phyloP scores from a whole-genome alignment of 2,888 invertebrate genomes.

The Hemistola chrysoprasaria region DNA sequence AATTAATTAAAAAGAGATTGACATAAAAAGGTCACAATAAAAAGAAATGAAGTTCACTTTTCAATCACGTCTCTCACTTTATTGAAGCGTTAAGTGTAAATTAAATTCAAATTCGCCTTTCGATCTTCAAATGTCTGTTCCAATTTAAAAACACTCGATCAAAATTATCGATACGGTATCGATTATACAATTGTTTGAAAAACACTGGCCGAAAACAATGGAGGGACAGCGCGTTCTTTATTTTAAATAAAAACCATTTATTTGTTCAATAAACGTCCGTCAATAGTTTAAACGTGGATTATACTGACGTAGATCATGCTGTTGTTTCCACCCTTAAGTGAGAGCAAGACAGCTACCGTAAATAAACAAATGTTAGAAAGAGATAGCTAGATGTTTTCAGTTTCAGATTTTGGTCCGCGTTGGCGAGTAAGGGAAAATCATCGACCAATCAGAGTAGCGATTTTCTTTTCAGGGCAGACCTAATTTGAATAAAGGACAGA shows the following conservation, averaged over 20 bases:
- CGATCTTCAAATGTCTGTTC: conserved; percentile 13
- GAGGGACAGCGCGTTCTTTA: conserved; percentile 29
- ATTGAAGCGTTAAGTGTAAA: conserved; percentile 5
- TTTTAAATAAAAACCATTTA: conserved; percentile 34
- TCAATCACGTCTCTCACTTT: conserved; percentile 14
- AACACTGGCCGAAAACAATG: conserved; percentile 30
- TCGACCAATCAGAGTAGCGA: conserved; percentile 52
- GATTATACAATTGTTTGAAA: conserved; percentile 22
- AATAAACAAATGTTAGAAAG: conserved; percentile 39
- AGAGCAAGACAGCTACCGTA: conserved; percentile 48
- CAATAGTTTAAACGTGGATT: conserved; percentile 67
- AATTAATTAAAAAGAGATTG: too few relatives aligned
- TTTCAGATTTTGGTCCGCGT: conserved; percentile 58
- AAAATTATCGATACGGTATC: conserved; percentile 18
- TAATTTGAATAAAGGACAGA: conserved; percentile 21
- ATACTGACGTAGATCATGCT: conserved; percentile 62
- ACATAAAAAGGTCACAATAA: too few relatives aligned
- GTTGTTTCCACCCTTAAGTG: conserved; percentile 57
- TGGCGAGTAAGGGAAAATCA: conserved; percentile 45
- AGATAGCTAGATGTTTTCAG: conserved; percentile 53
- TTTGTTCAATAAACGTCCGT: conserved; percentile 62
- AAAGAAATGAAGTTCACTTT: too few relatives aligned
- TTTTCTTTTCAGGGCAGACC: conserved; percentile 34
- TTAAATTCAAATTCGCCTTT: conserved; percentile 12
- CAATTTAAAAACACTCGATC: conserved; percentile 9